Base-by-base conservation (phyloP, 1,140 invertebrate species). In the Tetragonula clypearis region DNA sequence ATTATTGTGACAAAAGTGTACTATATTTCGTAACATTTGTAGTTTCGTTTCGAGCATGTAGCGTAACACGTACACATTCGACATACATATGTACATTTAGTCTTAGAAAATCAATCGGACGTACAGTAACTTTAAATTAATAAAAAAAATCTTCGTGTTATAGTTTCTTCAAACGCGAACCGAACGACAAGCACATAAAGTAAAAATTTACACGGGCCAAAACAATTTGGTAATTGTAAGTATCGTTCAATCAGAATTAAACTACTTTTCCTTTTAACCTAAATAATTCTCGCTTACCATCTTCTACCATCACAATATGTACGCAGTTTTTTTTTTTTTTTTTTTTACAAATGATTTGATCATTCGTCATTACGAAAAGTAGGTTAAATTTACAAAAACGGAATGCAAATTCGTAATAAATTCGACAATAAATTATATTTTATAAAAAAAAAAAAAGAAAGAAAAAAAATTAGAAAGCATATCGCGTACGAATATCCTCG, bases 401-500 rank as follows among this genome's bases (percentile, higher is more conserved):
- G 82, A 84, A 84, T 84, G 82, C 77, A 84, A 78, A 60, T 41
- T 65, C 5, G 19, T 75, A 56, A 75, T 53, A 30, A 23, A 83
- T 21, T 76, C 6, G n/a, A 26, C 30, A 30, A 84, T 69, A 56
- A 56, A 78, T 49, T 78, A 56, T 19, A n/a, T n/a, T 41, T 1
- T 3, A 60, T 23, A n/a, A 41, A 41, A 30, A 30, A 30, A 30
- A 41, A 41, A 41, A 58, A 5, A 58, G 21, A 58, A 58, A 58
- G 6, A 3, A 17, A 35, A 58, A 35, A 14, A 14, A 1, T 97
- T 98, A 99, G 95, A 99, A 99, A 15, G 98, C 98, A 92, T 99
- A 99, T 95, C 98, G 96, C 1, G 98, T 99, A 93, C 98, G 96
- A 89, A 99, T 98, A 92, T 99, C 98, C 96, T 99, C 98, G 6